Percentiles rank a stretch among this genome's conserved stretches.
phyloP scores from a whole-genome alignment of 2,113 vertebrate species.

The Ophthalmolycus amberensis region DNA sequence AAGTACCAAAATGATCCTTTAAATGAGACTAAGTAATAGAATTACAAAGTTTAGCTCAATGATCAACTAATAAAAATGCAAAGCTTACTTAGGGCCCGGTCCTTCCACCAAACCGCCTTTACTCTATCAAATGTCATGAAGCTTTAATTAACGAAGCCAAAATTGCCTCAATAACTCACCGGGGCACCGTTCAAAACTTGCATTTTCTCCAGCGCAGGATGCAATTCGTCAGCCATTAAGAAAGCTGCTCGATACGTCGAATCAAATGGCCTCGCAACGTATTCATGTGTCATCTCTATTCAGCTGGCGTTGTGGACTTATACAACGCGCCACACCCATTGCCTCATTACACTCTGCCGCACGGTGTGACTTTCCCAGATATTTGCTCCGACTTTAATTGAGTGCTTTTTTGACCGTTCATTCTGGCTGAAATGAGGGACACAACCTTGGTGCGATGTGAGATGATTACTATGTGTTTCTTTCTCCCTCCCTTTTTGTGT shows the following conservation, averaged over 20 bases:
- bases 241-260: conserved; percentile 29
- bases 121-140: not conserved
- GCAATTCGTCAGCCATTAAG: conserved; percentile 27
- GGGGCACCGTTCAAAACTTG: not conserved
- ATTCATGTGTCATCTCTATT: conserved; percentile 66
- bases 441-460: conserved; percentile 67
- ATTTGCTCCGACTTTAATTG: conserved; percentile 59
- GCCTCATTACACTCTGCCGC: conserved; percentile 36
- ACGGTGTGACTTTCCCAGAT: conserved; percentile 35
- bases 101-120: not conserved
- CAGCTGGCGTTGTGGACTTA: conserved; percentile 28
- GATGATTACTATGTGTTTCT: conserved; percentile 57
- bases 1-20: not conserved
- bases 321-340: conserved; percentile 36
- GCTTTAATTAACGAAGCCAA: conserved; percentile 19
- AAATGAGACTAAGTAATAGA: conserved; percentile 2
- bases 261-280: conserved; percentile 30
- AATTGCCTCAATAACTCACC: not conserved
- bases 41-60: conserved; percentile 28
- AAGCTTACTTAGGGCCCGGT: not conserved
- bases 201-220: not conserved
- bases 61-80: not conserved
- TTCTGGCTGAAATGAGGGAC: conserved; percentile 58
- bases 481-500: conserved; percentile 4
- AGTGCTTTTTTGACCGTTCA: conserved; percentile 61